Evolutionary conservation across 2,797 vertebrate genomes (phyloP), one percentile per base, ranked within the genome.

Genomic region (Tenualosa thibaudeaui): DNA sequence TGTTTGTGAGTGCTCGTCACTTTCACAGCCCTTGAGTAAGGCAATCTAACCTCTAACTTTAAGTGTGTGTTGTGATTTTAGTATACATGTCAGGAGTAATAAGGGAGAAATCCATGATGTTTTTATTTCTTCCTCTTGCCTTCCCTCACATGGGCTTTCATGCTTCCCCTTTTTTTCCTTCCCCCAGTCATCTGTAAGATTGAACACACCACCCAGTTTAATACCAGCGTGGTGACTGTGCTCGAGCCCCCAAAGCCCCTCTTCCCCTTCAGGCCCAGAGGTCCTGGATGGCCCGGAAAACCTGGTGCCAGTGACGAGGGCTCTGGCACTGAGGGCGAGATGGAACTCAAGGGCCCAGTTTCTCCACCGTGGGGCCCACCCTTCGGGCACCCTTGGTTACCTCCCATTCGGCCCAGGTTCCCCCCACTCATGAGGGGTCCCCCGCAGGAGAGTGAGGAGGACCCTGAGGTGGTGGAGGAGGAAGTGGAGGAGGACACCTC

Each of bases 131-230:
- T 49, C 46, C 46, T 49, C 4, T 49, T 49, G 46, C 46, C 46
- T 49, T 8, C 46, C 1, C 46, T 5, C 46, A 4, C 46, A 4
- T 8, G 7, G 46, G 46, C 46, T 49, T 5, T 49, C 68, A 2
- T 17, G 4, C 68, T 15, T 31, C 26, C 24, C 4, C 1, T 31
- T 15, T 6, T 22, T 71, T 22, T 12, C 26, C 12, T 13, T 26
- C 31, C 22, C 88, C 81, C 65, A 90, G 89, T 89, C 68, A 71
- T 85, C 26, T 90, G 89, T 31, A 82, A 82, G 15, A 83, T 83
- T 15, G 83, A 84, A 31, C 31, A 46, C 0, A 60, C 46, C 24
- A 89, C 87, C 24, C 51, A 19, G 24, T 87, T 89, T 24, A 68
- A 89, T 56, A 88, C 87, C 65, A 86, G 40, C 31, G 85, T 86